Evolutionary conservation across 2,888 invertebrate species (phyloP).

Genomic region (Chloroclystis v-ata): DNA sequence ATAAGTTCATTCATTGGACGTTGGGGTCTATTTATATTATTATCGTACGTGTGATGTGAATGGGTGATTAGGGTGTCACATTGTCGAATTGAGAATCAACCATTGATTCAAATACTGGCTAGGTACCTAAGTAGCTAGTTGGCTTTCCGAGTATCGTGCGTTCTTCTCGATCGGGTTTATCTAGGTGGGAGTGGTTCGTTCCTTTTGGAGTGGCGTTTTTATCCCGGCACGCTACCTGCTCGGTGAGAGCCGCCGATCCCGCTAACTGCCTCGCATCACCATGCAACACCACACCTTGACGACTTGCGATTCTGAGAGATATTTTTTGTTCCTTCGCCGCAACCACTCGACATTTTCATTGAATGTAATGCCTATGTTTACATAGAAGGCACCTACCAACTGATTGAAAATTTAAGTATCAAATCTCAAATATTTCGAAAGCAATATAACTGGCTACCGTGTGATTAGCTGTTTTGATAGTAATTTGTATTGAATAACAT

Average conservation of each 20-base stretch:
- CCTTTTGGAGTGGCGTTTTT: slow-evolving; percentile 73
- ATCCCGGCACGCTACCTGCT: slow-evolving; percentile 68
- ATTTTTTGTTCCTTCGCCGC: slow-evolving; percentile 32
- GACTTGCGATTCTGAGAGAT: slow-evolving; percentile 36
- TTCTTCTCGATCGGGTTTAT: slow-evolving; percentile 49
- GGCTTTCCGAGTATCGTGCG: slow-evolving; percentile 33
- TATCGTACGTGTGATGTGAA: slow-evolving; percentile 68
- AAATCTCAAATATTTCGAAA: no score
- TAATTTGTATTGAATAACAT: slow-evolving; percentile 7
- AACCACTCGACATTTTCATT: no score
- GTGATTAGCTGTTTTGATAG: neutral
- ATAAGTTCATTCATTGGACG: slow-evolving; percentile 72
- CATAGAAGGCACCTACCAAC: no score
- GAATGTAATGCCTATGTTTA: no score
- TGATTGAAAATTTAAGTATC: no score
- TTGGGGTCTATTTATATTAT: slow-evolving; percentile 68
- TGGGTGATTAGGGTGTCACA: slow-evolving; percentile 59
- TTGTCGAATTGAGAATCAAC: slow-evolving; percentile 38
- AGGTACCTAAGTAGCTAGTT: slow-evolving; percentile 32
- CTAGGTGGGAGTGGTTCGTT: slow-evolving; percentile 67
- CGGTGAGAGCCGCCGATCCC: slow-evolving; percentile 42
- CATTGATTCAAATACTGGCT: slow-evolving; percentile 40
- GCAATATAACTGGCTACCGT: neutral
- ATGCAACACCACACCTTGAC: slow-evolving; percentile 44
- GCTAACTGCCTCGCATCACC: slow-evolving; percentile 47